phyloP scores from a whole-genome alignment of 2,113 vertebrate genomes.

The Pteruthius melanotis region DNA sequence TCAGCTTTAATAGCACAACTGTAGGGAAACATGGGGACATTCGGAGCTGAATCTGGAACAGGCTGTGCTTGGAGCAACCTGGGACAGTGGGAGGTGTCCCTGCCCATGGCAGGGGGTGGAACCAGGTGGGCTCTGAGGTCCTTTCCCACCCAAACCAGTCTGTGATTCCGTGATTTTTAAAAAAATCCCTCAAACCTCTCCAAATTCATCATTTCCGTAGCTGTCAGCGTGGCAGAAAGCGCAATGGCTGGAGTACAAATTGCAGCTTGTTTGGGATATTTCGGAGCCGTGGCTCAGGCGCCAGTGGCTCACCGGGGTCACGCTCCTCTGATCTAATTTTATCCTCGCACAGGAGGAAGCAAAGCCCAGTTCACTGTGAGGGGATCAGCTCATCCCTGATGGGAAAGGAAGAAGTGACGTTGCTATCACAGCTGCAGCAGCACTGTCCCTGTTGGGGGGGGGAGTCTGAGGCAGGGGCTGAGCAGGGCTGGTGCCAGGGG shows the following conservation, averaged over 20 bases:
- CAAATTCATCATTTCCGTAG: not conserved
- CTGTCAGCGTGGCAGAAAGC: not conserved
- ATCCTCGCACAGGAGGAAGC: not conserved
- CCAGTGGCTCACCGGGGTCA: not conserved
- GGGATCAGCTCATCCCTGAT: not conserved
- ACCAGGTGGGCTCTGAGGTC: not conserved
- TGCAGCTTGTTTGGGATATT: not conserved
- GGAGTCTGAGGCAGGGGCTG: not conserved
- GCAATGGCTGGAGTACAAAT: not conserved
- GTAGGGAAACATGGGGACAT: fast-evolving
- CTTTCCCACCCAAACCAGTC: not conserved
- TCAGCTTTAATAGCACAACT: too few species aligned
- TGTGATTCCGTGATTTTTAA: not conserved
- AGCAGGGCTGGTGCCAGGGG: not conserved
- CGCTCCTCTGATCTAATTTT: not conserved
- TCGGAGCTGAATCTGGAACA: not conserved
- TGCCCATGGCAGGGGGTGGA: not conserved
- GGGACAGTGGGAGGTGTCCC: not conserved
- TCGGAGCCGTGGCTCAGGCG: not conserved
- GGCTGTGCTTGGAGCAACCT: not conserved
- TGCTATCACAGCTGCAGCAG: not conserved
- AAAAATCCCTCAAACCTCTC: not conserved
- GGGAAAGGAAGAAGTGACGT: not conserved
- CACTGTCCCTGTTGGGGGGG: not conserved
- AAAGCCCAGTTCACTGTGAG: not conserved